Base-by-base conservation (phyloP, 2,888 invertebrate species). In the Tachina fera region DNA sequence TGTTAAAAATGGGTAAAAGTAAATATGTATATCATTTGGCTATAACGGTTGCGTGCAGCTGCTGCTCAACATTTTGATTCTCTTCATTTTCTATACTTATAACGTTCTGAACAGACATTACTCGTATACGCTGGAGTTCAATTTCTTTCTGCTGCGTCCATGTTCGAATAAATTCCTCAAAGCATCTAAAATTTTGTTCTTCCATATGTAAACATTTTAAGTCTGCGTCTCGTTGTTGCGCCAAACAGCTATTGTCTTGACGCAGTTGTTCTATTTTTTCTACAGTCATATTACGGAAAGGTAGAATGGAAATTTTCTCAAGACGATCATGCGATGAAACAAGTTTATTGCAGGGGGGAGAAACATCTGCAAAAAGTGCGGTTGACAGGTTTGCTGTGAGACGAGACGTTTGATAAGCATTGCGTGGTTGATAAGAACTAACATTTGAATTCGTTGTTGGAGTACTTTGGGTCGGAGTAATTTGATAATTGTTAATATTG, bases 221-320 rank as follows among this genome's bases (percentile, higher is more conserved):
- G 8, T 74, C 61, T 6, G 51, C 70, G 47, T 90, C 89, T n/a
- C 89, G 88, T 19, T 89, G 83, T 31, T 87, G 72, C 1, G 82
- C 81, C 10, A 91, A 79, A 45, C 84, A 53, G 0, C 74, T 74
- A 63, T 91, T 91, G 13, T 91, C 89, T 9, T 76, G 67, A 9
- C 89, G 89, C 22, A 91, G 19, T 19, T 77, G 87, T 45, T 90
- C 89, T n/a, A 91, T 78, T 10, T 89, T 87, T 6, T 89, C 88
- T 11, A 83, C 10, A 0, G 90, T 90, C 41, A 91, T 89, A 19
- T 79, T 70, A 13, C 83, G 83, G 13, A 79, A 76, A 9, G 83
- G 83, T 41, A 79, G 41, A 51, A 79, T 71, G 16, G 67, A 72
- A 1, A 13, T 9, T 51, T 76, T 80, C 3, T 65, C n/a, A 5